Evolutionary conservation across 2,888 invertebrate species (phyloP).

Genomic region (Ferrisia virgata): DNA sequence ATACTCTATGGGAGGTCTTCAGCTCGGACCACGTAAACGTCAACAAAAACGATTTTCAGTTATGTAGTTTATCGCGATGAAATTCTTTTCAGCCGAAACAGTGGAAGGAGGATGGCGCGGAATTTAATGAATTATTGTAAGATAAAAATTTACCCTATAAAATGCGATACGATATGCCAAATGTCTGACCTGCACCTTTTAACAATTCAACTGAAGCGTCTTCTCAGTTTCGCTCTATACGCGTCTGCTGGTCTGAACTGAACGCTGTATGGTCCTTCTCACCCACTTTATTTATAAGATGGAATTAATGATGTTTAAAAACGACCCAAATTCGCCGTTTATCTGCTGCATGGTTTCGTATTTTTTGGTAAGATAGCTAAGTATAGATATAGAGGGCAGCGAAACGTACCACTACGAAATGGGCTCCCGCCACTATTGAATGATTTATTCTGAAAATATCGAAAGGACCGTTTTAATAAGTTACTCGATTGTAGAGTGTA

Average conservation of each 20-base stretch:
- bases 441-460: neutral
- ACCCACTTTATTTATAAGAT: neutral
- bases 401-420: too few species aligned
- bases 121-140: slow-evolving; percentile 8
- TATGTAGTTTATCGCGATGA: neutral
- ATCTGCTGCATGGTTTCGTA: neutral
- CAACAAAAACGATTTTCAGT: slow-evolving; percentile 33
- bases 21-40: neutral
- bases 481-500: neutral
- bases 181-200: neutral
- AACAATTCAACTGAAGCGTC: neutral
- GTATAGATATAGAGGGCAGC: too few species aligned
- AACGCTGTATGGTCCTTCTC: too few species aligned
- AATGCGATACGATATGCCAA: neutral
- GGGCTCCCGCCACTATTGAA: too few species aligned
- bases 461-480: neutral
- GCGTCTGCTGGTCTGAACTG: too few species aligned
- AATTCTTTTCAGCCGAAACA: neutral
- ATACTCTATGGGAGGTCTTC: slow-evolving; percentile 35
- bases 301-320: neutral
- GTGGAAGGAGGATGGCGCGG: neutral
- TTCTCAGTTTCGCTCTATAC: neutral
- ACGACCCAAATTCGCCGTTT: neutral
- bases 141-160: neutral
- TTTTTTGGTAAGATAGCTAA: too few species aligned